Percentiles rank a stretch among this genome's conserved stretches.
phyloP scores from a whole-genome alignment of 2,888 invertebrate genomes.

The Aphelenchoides bicaudatus region DNA sequence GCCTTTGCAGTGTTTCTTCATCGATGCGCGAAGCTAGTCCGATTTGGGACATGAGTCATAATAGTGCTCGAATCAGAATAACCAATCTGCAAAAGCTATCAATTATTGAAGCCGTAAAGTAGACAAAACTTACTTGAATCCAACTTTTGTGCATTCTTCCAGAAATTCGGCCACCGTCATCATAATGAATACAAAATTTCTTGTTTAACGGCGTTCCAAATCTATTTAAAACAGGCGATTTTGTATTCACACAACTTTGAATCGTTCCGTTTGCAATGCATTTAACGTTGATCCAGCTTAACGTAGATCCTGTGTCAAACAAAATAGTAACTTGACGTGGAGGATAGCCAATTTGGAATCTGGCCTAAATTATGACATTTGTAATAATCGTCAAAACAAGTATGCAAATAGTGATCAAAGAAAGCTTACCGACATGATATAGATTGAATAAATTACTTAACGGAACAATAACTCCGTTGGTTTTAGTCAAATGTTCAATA shows the following conservation, averaged over 20 bases:
- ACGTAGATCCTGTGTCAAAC: constrained; percentile 16
- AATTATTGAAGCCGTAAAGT: no score
- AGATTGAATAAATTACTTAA: constrained; percentile 6
- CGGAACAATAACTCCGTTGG: background rate
- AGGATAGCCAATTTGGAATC: constrained; percentile 11
- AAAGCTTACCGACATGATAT: constrained; percentile 2
- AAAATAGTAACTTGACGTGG: constrained; percentile 9
- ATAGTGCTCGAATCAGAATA: background rate
- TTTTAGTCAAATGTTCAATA: background rate
- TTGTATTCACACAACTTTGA: no score
- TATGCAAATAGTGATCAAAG: constrained; percentile 1
- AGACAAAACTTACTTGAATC: background rate
- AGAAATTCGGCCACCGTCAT: constrained; percentile 3
- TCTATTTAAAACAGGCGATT: no score
- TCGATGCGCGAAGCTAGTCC: constrained; percentile 10
- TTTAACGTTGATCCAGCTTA: constrained; percentile 1
- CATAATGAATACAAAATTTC: background rate
- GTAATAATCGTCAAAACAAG: background rate
- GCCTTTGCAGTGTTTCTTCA: constrained; percentile 2
- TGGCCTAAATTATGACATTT: background rate
- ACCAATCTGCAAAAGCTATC: constrained; percentile 12
- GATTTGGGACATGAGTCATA: background rate
- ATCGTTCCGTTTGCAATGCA: background rate
- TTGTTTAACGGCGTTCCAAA: background rate
- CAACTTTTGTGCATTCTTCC: background rate